Percentiles rank a stretch among this genome's conserved stretches.
phyloP scores from a whole-genome alignment of 2,888 invertebrate species.

The Noctuana brunneofusca region DNA sequence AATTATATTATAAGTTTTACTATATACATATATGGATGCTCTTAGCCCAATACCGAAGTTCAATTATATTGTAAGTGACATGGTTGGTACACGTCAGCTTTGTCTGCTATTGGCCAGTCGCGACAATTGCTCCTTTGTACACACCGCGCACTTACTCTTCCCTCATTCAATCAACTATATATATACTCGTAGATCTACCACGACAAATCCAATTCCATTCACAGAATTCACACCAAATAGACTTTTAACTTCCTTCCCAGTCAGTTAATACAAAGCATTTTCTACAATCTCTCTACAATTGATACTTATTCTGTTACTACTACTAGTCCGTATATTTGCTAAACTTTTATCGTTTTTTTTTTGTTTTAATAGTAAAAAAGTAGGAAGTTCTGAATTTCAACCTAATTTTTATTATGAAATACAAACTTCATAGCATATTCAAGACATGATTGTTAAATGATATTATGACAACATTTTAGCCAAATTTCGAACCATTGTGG shows the following conservation, averaged over 20 bases:
- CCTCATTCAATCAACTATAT: slow-evolving; percentile 26
- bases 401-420: too few species aligned
- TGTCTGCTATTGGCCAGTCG: slow-evolving; percentile 54
- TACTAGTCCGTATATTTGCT: too few species aligned
- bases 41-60: background rate
- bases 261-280: background rate
- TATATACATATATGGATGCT: too few species aligned
- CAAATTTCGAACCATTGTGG: too few species aligned
- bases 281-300: background rate
- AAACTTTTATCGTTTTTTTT: too few species aligned
- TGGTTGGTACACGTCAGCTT: slow-evolving; percentile 44
- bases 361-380: too few species aligned
- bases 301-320: too few species aligned
- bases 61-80: slow-evolving; percentile 2
- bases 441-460: too few species aligned
- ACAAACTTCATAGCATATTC: too few species aligned
- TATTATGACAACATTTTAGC: too few species aligned
- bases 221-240: slow-evolving; percentile 20
- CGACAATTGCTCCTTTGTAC: slow-evolving; percentile 30
- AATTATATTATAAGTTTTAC: too few species aligned
- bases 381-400: too few species aligned
- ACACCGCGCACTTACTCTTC: slow-evolving; percentile 25
- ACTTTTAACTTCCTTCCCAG: background rate
- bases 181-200: slow-evolving; percentile 21
- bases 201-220: slow-evolving; percentile 16